Conservation (phyloP, 2,888 invertebrate genomes). For the Dolichomitus sp. region DNA sequence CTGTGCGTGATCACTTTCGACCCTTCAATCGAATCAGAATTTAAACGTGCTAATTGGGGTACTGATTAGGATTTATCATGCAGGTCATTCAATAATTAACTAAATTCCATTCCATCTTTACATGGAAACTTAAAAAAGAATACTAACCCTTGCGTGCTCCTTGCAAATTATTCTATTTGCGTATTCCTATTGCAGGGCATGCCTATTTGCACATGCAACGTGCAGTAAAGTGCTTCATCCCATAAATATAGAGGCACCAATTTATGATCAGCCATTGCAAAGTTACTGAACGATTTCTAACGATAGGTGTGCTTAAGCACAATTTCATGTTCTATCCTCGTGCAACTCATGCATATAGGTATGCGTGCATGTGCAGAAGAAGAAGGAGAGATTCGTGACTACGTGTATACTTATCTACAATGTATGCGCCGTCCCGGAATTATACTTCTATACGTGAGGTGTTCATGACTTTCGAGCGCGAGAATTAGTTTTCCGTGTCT, state of each 20-base stretch:
- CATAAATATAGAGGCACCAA: conserved; percentile 21
- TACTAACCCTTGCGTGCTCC: conserved; percentile 15
- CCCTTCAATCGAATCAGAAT: conserved; percentile 50
- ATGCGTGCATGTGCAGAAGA: conserved; percentile 16
- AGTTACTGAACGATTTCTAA: conserved; percentile 56
- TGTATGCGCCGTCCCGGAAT: conserved; percentile 51
- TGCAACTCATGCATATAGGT: conserved; percentile 24
- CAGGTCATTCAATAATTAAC: background rate
- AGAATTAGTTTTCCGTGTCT: conserved; percentile 84
- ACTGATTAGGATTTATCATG: background rate
- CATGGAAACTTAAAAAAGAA: background rate
- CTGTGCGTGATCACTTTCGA: conserved; percentile 79
- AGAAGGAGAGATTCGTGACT: conserved; percentile 53
- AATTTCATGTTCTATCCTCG: conserved; percentile 44
- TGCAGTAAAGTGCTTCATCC: conserved; percentile 29
- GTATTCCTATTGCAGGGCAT: conserved; percentile 36
- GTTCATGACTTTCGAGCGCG: conserved; percentile 74
- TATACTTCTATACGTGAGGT: conserved; percentile 61
- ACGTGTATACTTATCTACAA: conserved; percentile 24
- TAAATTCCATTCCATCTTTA: background rate
- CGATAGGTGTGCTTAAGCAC: conserved; percentile 30
- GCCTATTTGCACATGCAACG: conserved; percentile 44
- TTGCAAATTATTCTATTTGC: conserved; percentile 31
- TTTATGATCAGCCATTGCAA: conserved; percentile 45
- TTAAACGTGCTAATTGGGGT: background rate